Percentiles rank a stretch among this genome's conserved stretches.
Evolutionary conservation across 2,888 invertebrate genomes (phyloP).

Genomic region (Cataglyphis rosenhaueri): DNA sequence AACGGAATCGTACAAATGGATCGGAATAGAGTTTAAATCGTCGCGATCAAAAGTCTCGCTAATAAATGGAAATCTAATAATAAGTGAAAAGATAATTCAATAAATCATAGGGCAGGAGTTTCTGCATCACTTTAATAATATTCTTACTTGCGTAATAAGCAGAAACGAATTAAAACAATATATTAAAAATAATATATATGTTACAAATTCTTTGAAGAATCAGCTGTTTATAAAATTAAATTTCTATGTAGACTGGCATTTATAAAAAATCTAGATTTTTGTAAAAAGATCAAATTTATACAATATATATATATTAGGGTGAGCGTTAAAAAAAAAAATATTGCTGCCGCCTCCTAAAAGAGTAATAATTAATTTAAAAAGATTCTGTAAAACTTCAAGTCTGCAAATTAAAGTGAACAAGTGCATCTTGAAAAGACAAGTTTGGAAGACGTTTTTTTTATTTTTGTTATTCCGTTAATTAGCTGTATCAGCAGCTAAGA

Average conservation of each 20-base stretch:
- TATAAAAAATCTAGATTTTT: background rate
- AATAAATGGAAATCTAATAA: background rate
- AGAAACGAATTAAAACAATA: background rate
- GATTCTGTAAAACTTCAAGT: no score
- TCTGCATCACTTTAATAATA: background rate
- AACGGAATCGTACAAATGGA: background rate
- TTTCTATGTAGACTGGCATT: background rate
- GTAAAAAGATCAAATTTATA: background rate
- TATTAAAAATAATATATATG: background rate
- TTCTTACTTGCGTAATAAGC: background rate
- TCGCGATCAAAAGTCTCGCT: background rate
- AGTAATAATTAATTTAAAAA: no score
- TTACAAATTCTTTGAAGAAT: background rate
- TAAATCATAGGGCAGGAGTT: background rate
- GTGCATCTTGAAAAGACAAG: no score
- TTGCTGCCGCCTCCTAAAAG: no score
- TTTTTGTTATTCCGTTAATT: no score
- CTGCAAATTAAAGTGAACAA: no score
- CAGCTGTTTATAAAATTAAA: background rate
- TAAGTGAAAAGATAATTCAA: background rate
- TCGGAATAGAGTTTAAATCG: background rate
- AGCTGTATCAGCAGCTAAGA: no score
- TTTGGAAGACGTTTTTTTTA: no score
- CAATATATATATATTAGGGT: no score
- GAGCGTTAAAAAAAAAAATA: no score